These are phyloP conservation scores for Nemopilema nomurai DNA, from an alignment of 30 jellyfish, hydroid and myxozoan genomes.

Conservation along the genomic window DNA sequence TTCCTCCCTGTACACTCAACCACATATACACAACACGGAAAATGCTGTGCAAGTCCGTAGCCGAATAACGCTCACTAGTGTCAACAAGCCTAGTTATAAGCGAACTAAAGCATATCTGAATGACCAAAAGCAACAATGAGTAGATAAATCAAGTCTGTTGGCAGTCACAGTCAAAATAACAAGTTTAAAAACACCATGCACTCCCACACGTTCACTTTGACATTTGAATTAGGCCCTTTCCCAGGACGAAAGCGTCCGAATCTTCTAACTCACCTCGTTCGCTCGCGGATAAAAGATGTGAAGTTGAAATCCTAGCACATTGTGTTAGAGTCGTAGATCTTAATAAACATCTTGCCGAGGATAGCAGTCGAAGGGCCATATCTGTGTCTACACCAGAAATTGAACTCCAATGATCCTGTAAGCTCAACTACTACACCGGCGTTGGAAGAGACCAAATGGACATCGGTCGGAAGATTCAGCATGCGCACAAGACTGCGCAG, in stretches of 20 bases:
- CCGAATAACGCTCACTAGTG: no score
- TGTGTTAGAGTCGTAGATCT: slow-evolving; percentile 23
- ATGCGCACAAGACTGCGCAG: slow-evolving; percentile 16
- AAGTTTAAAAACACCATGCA: not conserved
- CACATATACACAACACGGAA: no score
- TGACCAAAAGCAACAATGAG: no score
- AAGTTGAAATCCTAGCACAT: slow-evolving; percentile 48
- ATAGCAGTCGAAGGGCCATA: slow-evolving; percentile 65
- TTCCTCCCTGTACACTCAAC: no score
- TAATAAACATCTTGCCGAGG: slow-evolving; percentile 42
- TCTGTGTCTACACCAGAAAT: slow-evolving; percentile 11
- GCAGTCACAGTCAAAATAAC: not conserved
- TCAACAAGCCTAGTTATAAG: no score
- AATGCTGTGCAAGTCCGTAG: no score
- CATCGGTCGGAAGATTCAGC: slow-evolving; percentile 17
- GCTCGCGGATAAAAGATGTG: slow-evolving; percentile 24
- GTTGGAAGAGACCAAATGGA: slow-evolving; percentile 15
- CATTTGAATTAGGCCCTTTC: slow-evolving; percentile 8
- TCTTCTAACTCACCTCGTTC: slow-evolving; percentile 43
- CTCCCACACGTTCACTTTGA: not conserved
- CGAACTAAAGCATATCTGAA: no score
- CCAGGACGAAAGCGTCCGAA: slow-evolving; percentile 63
- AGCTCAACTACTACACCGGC: slow-evolving; percentile 6
- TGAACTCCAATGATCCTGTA: not conserved
- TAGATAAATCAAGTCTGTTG: not conserved